Evolutionary conservation across 2,113 vertebrate species (phyloP).

Genomic region (Amblyopsis rosae): DNA sequence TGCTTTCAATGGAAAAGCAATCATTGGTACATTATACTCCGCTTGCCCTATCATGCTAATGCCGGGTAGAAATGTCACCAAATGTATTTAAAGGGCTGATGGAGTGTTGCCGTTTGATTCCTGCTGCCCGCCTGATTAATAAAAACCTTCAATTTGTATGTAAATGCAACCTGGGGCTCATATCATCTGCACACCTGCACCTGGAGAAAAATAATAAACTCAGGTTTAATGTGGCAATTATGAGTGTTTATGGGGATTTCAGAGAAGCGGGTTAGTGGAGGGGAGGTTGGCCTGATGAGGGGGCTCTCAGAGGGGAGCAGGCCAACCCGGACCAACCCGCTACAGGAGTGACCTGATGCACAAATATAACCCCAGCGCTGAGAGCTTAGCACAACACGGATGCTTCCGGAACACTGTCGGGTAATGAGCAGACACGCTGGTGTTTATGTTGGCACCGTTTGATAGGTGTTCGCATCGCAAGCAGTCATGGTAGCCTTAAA

Average conservation of each 20-base stretch:
- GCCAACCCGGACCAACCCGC: slow-evolving; percentile 55
- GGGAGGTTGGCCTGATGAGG: slow-evolving; percentile 82
- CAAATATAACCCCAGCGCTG: slow-evolving; percentile 53
- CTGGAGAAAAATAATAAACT: slow-evolving; percentile 99
- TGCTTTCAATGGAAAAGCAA: slow-evolving; percentile 99
- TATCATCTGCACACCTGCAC: slow-evolving; percentile 98
- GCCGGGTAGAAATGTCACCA: slow-evolving; percentile 99
- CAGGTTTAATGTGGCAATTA: slow-evolving; percentile 99
- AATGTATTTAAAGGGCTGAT: slow-evolving; percentile 99
- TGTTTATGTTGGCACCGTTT: slow-evolving; percentile 19
- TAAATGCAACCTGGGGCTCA: slow-evolving; percentile 97
- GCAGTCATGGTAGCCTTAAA: not conserved
- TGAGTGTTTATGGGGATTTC: slow-evolving; percentile 96
- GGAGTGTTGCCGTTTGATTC: slow-evolving; percentile 99
- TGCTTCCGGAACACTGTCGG: not conserved
- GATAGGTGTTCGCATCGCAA: slow-evolving; percentile 7
- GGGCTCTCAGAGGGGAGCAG: slow-evolving; percentile 57
- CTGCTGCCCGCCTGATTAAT: slow-evolving; percentile 99
- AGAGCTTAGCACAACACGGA: slow-evolving; percentile 41
- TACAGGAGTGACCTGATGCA: slow-evolving; percentile 72
- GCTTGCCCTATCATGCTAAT: slow-evolving; percentile 99
- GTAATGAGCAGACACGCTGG: slow-evolving; percentile 12
- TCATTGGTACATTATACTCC: slow-evolving; percentile 99
- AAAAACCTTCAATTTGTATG: slow-evolving; percentile 99
- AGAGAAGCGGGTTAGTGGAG: slow-evolving; percentile 64